phyloP scores from a whole-genome alignment of 30 jellyfish, hydroid and myxozoan genomes.

The Cassiopea xamachana region DNA sequence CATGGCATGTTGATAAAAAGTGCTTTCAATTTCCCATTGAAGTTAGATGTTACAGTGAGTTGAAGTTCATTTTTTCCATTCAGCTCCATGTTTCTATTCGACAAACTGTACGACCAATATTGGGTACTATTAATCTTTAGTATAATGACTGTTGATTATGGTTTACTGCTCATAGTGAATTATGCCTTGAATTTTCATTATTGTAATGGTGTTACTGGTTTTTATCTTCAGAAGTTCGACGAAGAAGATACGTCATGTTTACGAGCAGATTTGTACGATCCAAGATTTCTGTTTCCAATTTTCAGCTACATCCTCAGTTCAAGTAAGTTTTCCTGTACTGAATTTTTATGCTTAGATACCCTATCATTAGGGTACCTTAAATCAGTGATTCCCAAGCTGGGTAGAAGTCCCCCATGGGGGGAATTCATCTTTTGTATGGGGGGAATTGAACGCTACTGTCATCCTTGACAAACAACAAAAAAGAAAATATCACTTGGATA shows the following conservation, averaged over 20 bases:
- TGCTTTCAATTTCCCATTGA: slow-evolving; percentile 67
- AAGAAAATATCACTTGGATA: no score
- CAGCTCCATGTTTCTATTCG: neutral
- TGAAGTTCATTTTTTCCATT: neutral
- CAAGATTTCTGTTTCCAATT: slow-evolving; percentile 75
- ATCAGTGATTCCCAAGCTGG: no score
- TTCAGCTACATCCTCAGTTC: slow-evolving; percentile 71
- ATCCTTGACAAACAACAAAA: no score
- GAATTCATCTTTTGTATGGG: no score
- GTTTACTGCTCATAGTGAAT: no score
- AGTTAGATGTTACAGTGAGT: slow-evolving; percentile 54
- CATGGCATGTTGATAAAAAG: slow-evolving; percentile 48
- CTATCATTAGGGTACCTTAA: no score
- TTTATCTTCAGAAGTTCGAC: slow-evolving; percentile 1
- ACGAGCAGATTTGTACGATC: slow-evolving; percentile 75
- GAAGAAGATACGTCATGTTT: neutral
- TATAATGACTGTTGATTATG: no score
- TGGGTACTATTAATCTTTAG: no score
- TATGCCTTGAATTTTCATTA: neutral
- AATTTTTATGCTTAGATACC: neutral
- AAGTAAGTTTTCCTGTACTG: slow-evolving; percentile 32
- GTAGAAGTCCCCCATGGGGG: no score
- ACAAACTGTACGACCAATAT: no score
- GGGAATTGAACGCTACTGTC: no score
- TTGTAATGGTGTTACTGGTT: neutral